Conservation (phyloP, 2,888 invertebrate species). For the Siphlonurus alternatus region DNA sequence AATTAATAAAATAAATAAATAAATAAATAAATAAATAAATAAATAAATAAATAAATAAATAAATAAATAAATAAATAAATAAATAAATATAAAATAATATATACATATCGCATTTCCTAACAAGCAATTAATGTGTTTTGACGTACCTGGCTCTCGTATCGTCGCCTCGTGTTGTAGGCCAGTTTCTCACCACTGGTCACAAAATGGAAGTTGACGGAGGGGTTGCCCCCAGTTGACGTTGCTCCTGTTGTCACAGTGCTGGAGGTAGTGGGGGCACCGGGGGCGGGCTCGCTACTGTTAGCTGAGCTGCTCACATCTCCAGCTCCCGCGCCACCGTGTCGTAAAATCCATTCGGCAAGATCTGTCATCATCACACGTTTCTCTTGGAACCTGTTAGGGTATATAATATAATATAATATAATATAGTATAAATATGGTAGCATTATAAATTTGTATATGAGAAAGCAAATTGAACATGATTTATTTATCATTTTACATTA, state of each 20-base stretch:
- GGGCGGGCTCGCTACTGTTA: constrained; percentile 7
- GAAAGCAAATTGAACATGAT: too few species aligned
- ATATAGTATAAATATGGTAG: constrained; percentile 1
- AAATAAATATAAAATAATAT: too few species aligned
- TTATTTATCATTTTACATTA: too few species aligned
- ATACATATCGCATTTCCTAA: too few species aligned
- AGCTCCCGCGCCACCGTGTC: not conserved
- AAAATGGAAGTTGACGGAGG: constrained; percentile 29
- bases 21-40: too few species aligned
- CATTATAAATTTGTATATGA: not conserved
- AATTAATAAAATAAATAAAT: too few species aligned
- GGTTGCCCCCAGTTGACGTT: too few species aligned
- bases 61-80: too few species aligned
- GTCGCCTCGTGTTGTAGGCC: constrained; percentile 39
- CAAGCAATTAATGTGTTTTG: too few species aligned
- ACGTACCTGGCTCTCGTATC: constrained; percentile 51
- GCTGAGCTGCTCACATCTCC: constrained; percentile 7
- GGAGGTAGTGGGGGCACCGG: constrained; percentile 11
- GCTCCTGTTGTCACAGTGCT: too few species aligned
- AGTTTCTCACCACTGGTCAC: constrained; percentile 50
- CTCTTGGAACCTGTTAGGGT: constrained; percentile 37
- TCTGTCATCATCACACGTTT: constrained; percentile 42
- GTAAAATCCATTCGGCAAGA: constrained; percentile 35
- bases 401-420: not conserved
- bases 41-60: too few species aligned